Base-by-base conservation (phyloP, 2,888 invertebrate genomes). In the Yponomeuta cagnagella region DNA sequence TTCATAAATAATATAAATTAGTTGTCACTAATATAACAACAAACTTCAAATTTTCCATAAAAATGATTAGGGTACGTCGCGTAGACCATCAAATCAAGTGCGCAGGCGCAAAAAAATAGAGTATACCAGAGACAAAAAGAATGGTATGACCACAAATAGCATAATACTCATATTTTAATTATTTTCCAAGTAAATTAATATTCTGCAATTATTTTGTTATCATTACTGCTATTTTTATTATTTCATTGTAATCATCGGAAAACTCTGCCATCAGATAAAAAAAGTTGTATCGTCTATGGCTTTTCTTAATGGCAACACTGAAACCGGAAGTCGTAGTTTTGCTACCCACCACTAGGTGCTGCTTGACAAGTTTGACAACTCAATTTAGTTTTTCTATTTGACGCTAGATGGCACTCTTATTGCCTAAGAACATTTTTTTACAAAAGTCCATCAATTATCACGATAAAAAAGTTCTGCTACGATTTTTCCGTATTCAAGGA, bases 31-130 rank as follows among this genome's bases (percentile, higher is more conserved):
- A 89, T 85, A 72, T 73, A 91, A 89, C 89, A 90, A 91, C 89
- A 91, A 92, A 92, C 91, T 90, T 90, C 88, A 90, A 91, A 90
- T 89, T 91, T 90, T 90, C 87, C 89, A 92, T 90, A 87, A 91
- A 74, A 90, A 88, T 88, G 86, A 89, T 89, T 90, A 87, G 87
- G 82, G 87, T 88, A 90, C 83, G 90, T 92, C 90, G 92, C 88
- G 90, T 88, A 90, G 84, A 89, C 88, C 89, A 89, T 89, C 89
- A 87, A 92, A 84, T 43, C 52, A 58, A 70, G 70, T 89, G 90
- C 92, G 92, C 92, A 92, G 88, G 92, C 92, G 92, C 92, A 90
- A 90, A 90, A 92, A 89, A 90, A 90, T 90, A 91, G 88, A 90
- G 86, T 77, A 81, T 78, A 76, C 80, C 89, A 92, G 89, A 90